phyloP scores from a whole-genome alignment of 2,113 vertebrate genomes.

The Carassius gibelio region DNA sequence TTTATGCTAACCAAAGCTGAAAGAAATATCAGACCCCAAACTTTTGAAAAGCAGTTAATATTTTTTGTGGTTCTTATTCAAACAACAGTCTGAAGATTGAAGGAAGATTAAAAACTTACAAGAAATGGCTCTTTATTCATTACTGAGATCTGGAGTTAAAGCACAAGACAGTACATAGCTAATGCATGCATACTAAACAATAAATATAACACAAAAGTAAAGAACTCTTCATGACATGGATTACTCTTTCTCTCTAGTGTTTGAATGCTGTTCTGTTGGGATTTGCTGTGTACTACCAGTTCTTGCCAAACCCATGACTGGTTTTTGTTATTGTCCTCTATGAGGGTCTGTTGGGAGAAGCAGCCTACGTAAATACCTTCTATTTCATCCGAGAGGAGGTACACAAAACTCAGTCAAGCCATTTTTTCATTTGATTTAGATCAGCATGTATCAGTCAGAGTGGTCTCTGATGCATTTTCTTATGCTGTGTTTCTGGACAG shows the following conservation, averaged over 20 bases:
- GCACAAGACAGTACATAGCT: background rate
- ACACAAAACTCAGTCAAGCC: conserved; percentile 26
- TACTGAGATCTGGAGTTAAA: background rate
- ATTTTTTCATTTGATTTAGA: background rate
- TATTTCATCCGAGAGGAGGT: conserved; percentile 85
- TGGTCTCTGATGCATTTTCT: background rate
- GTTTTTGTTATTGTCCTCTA: conserved; percentile 80
- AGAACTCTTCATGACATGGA: background rate
- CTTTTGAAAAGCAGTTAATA: too few relatives aligned
- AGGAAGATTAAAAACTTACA: too few relatives aligned
- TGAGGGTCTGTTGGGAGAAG: conserved; percentile 88
- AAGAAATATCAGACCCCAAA: too few relatives aligned
- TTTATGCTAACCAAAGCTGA: too few relatives aligned
- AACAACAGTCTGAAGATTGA: too few relatives aligned
- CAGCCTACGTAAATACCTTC: conserved; percentile 88
- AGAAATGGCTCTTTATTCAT: too few relatives aligned
- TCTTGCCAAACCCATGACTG: conserved; percentile 78
- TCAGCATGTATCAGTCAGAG: background rate
- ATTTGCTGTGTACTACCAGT: conserved; percentile 70
- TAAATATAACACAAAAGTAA: background rate
- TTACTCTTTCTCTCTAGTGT: conserved; percentile 64
- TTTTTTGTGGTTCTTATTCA: too few relatives aligned
- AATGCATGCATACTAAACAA: background rate
- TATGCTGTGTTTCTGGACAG: conserved; percentile 54
- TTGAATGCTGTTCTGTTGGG: conserved; percentile 79